These are phyloP conservation scores for Arnoldichthys spilopterus DNA, from an alignment of 2,797 vertebrate species.

Conservation along the genomic window DNA sequence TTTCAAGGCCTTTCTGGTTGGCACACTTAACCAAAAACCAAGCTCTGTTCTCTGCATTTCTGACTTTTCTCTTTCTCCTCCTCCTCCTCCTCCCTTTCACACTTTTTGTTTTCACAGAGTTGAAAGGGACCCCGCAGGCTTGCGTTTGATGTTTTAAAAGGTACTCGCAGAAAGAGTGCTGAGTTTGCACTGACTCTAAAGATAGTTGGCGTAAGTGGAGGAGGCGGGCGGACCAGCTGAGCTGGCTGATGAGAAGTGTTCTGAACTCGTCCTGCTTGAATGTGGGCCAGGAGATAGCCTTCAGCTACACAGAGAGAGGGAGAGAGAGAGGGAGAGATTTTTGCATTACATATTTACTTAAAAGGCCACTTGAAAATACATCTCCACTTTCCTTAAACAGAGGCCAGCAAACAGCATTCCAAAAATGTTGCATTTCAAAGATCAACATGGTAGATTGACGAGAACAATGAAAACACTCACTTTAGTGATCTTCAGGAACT, in stretches of 20 bases:
- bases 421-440: background rate
- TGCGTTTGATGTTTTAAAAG: slow-evolving; percentile 73
- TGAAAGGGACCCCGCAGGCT: slow-evolving; percentile 66
- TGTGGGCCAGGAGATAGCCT: slow-evolving; percentile 66
- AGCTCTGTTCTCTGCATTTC: slow-evolving; percentile 17
- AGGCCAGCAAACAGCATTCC: background rate
- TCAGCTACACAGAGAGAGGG: slow-evolving; percentile 45
- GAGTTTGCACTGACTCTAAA: slow-evolving; percentile 74
- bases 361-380: slow-evolving; percentile 68
- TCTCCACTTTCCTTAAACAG: slow-evolving; percentile 42
- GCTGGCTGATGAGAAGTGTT: slow-evolving; percentile 52
- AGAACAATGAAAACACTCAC: background rate
- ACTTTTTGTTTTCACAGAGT: slow-evolving; percentile 54
- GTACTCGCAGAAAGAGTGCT: slow-evolving; percentile 72
- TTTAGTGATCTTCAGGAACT: background rate
- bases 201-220: slow-evolving; percentile 64
- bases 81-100: slow-evolving; percentile 41
- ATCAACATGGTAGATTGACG: background rate
- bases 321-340: slow-evolving; percentile 49
- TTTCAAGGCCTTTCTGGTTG: background rate
- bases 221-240: slow-evolving; percentile 45
- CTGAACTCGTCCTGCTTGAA: slow-evolving; percentile 62
- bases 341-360: slow-evolving; percentile 66
- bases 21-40: slow-evolving; percentile 19
- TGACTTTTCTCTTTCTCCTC: slow-evolving; percentile 28